Evolutionary conservation across 2,888 invertebrate genomes (phyloP).

Genomic region (Calliphora vomitoria): DNA sequence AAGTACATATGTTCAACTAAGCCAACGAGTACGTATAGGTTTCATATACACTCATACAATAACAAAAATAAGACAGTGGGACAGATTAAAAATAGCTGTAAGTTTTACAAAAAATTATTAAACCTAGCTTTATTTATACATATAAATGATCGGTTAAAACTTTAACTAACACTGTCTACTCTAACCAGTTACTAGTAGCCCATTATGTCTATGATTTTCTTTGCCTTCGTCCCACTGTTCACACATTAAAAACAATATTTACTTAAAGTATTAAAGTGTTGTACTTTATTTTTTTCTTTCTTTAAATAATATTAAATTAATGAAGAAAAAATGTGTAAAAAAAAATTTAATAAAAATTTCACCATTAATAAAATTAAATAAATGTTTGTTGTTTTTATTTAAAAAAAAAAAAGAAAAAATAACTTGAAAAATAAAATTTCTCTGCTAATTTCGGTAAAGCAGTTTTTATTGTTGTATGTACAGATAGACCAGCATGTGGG

Average conservation of each 20-base stretch:
- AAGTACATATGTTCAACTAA: neutral
- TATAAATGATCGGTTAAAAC: no score
- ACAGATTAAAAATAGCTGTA: no score
- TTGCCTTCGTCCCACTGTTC: neutral
- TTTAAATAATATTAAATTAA: constrained; percentile 18
- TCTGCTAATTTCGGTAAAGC: constrained; percentile 28
- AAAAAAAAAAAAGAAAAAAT: neutral
- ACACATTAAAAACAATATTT: constrained; percentile 35
- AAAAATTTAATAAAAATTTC: constrained; percentile 32
- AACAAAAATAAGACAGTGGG: no score
- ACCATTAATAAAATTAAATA: constrained; percentile 22
- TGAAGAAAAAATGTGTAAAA: constrained; percentile 30
- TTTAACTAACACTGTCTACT: no score
- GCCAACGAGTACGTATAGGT: neutral
- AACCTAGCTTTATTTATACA: no score
- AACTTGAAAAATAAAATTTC: constrained; percentile 34
- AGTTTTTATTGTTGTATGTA: neutral
- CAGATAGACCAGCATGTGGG: neutral
- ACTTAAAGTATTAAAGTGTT: neutral
- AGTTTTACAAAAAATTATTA: no score
- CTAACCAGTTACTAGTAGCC: no score
- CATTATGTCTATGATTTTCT: no score
- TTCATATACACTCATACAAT: no score
- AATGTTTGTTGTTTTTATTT: no score
- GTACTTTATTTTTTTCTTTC: neutral